Evolutionary conservation across 2,888 invertebrate genomes (phyloP).

Genomic region (Dorcus parallelipipedus): DNA sequence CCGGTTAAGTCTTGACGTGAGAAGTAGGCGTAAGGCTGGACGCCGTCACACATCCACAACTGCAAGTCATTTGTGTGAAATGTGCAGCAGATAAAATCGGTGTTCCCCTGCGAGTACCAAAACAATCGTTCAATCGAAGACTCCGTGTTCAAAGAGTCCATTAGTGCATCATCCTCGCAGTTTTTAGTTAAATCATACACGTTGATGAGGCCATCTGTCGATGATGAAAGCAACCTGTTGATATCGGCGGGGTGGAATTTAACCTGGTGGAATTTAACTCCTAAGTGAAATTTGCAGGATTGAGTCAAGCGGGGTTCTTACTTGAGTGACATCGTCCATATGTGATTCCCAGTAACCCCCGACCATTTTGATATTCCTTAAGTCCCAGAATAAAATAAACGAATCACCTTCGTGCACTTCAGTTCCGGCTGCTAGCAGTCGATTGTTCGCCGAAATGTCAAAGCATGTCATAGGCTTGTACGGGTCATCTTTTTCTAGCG

Average conservation of each 20-base stretch:
- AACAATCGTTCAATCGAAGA: constrained; percentile 66
- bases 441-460: constrained; percentile 69
- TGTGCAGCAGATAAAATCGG: constrained; percentile 60
- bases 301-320: constrained; percentile 30
- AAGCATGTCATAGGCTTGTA: constrained; percentile 68
- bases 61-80: constrained; percentile 72
- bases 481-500: constrained; percentile 34
- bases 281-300: background rate
- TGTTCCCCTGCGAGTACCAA: constrained; percentile 52
- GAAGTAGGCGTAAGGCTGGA: constrained; percentile 58
- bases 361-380: constrained; percentile 59
- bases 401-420: constrained; percentile 66
- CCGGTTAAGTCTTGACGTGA: constrained; percentile 58
- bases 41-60: constrained; percentile 64
- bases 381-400: constrained; percentile 79
- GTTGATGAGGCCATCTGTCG: constrained; percentile 83
- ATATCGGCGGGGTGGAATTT: constrained; percentile 68
- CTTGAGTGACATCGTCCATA: constrained; percentile 75
- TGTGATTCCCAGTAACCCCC: constrained; percentile 85
- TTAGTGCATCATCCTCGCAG: constrained; percentile 77
- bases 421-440: constrained; percentile 72
- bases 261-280: constrained; percentile 48
- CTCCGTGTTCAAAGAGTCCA: constrained; percentile 73
- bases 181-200: constrained; percentile 71
- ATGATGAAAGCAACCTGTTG: constrained; percentile 69